phyloP scores from a whole-genome alignment of 2,797 vertebrate genomes.

The Aulostomus chinensis region DNA sequence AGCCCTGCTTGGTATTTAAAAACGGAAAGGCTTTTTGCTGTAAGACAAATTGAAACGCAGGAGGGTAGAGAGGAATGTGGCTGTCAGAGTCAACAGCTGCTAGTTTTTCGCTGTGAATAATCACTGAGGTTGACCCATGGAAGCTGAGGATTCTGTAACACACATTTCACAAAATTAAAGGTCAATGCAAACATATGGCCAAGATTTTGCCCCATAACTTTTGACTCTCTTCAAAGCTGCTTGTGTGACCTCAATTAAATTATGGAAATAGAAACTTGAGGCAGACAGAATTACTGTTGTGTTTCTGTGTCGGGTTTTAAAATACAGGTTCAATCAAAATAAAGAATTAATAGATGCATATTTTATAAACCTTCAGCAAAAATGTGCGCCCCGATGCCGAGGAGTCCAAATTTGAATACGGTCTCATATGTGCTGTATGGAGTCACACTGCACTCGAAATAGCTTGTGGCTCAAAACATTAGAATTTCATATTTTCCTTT shows the following conservation, averaged over 20 bases:
- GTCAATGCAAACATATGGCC: constrained; percentile 77
- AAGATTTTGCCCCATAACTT: constrained; percentile 67
- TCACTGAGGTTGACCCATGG: constrained; percentile 73
- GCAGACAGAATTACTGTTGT: constrained; percentile 72
- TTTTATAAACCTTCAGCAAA: constrained; percentile 77
- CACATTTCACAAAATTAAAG: constrained; percentile 75
- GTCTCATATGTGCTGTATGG: constrained; percentile 71
- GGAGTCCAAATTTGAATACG: constrained; percentile 75
- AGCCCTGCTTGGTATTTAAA: constrained; percentile 78
- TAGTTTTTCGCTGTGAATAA: constrained; percentile 76
- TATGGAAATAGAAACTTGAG: constrained; percentile 83
- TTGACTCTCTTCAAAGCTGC: constrained; percentile 75
- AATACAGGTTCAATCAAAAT: constrained; percentile 80
- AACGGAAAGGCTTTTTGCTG: constrained; percentile 77
- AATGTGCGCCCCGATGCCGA: constrained; percentile 67
- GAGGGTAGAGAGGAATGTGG: constrained; percentile 75
- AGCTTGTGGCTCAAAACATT: constrained; percentile 81
- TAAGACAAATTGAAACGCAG: constrained; percentile 80
- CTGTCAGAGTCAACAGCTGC: constrained; percentile 76
- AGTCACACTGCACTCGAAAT: constrained; percentile 76
- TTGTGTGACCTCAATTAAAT: constrained; percentile 81
- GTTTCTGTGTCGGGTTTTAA: constrained; percentile 71
- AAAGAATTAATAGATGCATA: constrained; percentile 79
- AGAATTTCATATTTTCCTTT: constrained; percentile 81
- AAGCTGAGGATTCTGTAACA: constrained; percentile 74